phyloP scores from a whole-genome alignment of 2,113 vertebrate genomes.

The Dasyornis broadbenti region DNA sequence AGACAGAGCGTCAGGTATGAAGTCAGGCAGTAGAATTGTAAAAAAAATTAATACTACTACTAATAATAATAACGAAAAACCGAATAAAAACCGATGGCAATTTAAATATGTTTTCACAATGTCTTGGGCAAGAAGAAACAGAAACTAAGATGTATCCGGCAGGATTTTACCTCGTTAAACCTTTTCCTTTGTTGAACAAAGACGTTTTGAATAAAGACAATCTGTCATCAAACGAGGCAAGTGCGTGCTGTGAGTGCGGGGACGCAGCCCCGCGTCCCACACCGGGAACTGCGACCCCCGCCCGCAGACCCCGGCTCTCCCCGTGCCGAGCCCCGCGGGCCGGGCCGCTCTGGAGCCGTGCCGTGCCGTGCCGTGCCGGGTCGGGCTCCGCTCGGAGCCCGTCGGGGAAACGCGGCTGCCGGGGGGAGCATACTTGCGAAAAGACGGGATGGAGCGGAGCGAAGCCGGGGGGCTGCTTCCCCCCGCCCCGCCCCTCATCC shows the following conservation, averaged over 20 bases:
- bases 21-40: conserved; percentile 87
- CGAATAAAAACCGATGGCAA: conserved; percentile 75
- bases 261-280: not conserved
- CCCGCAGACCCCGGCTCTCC: not conserved
- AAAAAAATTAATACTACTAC: conserved; percentile 6
- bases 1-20: conserved; percentile 85
- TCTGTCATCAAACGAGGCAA: conserved; percentile 81
- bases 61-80: conserved; percentile 55
- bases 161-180: conserved; percentile 88
- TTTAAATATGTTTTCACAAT: conserved; percentile 80
- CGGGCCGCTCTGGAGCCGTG: not conserved
- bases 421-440: not conserved
- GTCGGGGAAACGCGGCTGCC: not conserved
- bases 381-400: not conserved
- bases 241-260: conserved; percentile 64
- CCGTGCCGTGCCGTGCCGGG: not conserved
- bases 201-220: conserved; percentile 99
- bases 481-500: not conserved
- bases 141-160: conserved; percentile 79
- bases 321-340: not conserved
- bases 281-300: not conserved
- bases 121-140: conserved; percentile 74
- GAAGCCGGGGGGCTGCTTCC: not conserved
- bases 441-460: not conserved
- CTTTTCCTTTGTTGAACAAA: conserved; percentile 93